phyloP scores from a whole-genome alignment of 2,888 invertebrate species.

The Rhingia rostrata region DNA sequence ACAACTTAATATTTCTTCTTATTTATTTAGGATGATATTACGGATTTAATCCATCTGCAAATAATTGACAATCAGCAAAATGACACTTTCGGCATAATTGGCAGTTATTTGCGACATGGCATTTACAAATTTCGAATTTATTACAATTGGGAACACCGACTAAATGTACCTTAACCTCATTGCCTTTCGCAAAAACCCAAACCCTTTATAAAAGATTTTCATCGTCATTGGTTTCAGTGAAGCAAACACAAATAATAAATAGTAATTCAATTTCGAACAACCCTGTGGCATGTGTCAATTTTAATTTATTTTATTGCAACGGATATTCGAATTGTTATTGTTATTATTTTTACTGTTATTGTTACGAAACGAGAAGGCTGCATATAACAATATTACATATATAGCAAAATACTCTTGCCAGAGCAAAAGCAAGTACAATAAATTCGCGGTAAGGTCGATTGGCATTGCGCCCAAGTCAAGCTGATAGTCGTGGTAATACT shows the following conservation, averaged over 20 bases:
- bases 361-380: conserved; percentile 29
- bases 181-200: too few species aligned
- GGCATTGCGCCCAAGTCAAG: conserved; percentile 47
- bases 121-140: too few species aligned
- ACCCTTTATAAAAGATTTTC: too few species aligned
- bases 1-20: too few species aligned
- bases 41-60: too few species aligned
- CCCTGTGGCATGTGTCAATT: conserved; percentile 63
- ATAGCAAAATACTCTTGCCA: not conserved
- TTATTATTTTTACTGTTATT: conserved; percentile 72
- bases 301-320: conserved; percentile 72
- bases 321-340: conserved; percentile 72
- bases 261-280: conserved; percentile 18
- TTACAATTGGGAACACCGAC: too few species aligned
- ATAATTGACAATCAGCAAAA: too few species aligned
- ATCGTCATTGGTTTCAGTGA: not conserved
- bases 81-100: too few species aligned
- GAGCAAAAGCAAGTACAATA: conserved; percentile 15
- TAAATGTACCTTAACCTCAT: too few species aligned
- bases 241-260: conserved; percentile 12
- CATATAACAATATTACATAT: not conserved
- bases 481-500: conserved; percentile 22
- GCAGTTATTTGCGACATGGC: too few species aligned
- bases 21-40: too few species aligned
- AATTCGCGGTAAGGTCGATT: conserved; percentile 50